Base-by-base conservation (phyloP, 1,140 invertebrate genomes). In the Bemisia tabaci region DNA sequence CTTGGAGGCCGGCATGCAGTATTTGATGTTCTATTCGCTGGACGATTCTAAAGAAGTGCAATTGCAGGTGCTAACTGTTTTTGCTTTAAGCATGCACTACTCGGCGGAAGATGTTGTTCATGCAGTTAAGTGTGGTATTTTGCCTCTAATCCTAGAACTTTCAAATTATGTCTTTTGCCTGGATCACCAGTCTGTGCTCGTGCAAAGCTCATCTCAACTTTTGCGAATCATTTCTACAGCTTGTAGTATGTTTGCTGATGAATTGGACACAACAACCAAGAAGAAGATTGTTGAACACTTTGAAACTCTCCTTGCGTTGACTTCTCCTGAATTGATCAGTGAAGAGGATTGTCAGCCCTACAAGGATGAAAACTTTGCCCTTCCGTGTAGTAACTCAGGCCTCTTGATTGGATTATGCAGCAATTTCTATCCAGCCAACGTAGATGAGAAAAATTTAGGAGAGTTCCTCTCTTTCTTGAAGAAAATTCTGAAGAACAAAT, bases 381-480 rank as follows among this genome's bases (percentile, higher is more conserved):
- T 17, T 5, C 33, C 33, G 17, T 9, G 17, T 48, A 48, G 33
- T 48, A 48, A 48, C 5, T 5, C 17, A 17, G 17, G 33, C 5
- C 33, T 48, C 17, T 48, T 17, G 17, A 48, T 48, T 9, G 33
- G 33, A 17, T 17, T 48, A 9, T 48, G 33, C 33, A 48, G 33
- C 33, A 48, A 48, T 17, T 48, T 48, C 17, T 48, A 48, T 48
- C 33, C 5, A 48, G n/a, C 58, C 17, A 26, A 33, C 12, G 23
- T 65, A 22, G n/a, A 58, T 9, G 64, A 65, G 24, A 65, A 59
- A 65, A 72, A 71, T 65, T 70, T 85, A 2, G 82, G 82, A 11
- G 82, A 85, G 72, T 81, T 82, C 68, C 73, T 86, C 5, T 77
- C 84, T 21, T 84, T 85, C 72, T 73, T 84, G 5, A 73, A 82